Evolutionary conservation across 1,140 invertebrate genomes (phyloP), one percentile per base, ranked within the genome.

Genomic region (Polyergus mexicanus): DNA sequence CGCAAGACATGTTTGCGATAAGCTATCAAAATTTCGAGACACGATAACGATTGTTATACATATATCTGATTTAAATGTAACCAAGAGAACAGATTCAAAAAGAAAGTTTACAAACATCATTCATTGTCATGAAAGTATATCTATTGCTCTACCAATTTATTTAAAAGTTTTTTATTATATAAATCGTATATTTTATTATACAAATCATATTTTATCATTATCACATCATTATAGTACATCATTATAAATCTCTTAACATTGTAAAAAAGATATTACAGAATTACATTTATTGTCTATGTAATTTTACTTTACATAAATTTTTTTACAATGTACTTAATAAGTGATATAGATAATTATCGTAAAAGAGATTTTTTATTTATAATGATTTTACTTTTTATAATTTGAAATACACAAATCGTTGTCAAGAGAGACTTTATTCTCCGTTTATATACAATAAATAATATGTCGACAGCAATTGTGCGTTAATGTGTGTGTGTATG

Each of bases 101-200:
- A 8, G 1, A 44, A 28, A 81, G 68, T 74, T 74, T 74, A 74
- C n/a, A 83, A 83, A 74, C 68, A 74, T 10, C 7, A 28, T 44
- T 62, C 6, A 44, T 60, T 38, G 6, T 44, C 32, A 19, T 32
- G 0, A 72, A 54, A 62, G 3, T 11, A 8, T 7, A 38, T 19
- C 8, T n/a, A 54, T 54, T 38, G 13, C 3, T 54, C 3, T 54
- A 28, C 13, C 7, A 35, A 25, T 54, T 22, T 2, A 56, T 63
- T 44, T 22, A 56, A 28, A 32, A n/a, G 58, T 68, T 8, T 68
- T 8, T 28, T 28, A 47, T 38, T 32, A 22, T 35, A 32, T 3
- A 32, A 32, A 32, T 32, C 32, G 32, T 32, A 32, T 32, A 32
- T 32, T 32, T 32, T 32, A 32, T 32, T 32, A 32, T 32, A 32